Conservation (phyloP, 2,888 invertebrate genomes). For the Drosophila paranaensis region DNA sequence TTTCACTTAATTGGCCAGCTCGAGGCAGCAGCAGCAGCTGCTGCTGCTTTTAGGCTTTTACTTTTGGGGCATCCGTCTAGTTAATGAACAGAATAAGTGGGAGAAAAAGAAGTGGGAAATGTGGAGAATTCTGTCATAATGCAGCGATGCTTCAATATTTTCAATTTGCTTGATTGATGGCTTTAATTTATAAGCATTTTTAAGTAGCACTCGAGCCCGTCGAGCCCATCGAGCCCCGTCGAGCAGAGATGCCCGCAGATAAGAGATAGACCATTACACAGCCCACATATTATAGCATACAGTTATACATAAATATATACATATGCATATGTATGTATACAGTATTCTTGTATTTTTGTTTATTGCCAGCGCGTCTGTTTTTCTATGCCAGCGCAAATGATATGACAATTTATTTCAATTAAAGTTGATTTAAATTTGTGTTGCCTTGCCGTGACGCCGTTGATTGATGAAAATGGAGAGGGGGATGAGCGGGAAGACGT, state of each 20-base stretch:
- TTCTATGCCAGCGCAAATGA: constrained; percentile 63
- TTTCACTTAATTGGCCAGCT: constrained; percentile 63
- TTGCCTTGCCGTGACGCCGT: constrained; percentile 16
- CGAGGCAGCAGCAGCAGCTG: constrained; percentile 7
- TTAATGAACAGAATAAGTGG: not conserved
- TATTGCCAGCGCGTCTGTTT: constrained; percentile 53
- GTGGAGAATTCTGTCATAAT: constrained; percentile 38
- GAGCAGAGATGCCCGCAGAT: constrained; percentile 34
- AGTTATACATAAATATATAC: not conserved
- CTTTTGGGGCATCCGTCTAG: constrained; percentile 34
- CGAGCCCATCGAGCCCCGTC: constrained; percentile 8
- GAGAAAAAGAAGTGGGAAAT: not conserved
- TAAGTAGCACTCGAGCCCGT: constrained; percentile 45
- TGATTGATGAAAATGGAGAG: constrained; percentile 59
- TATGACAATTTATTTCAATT: constrained; percentile 83
- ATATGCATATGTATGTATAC: not conserved
- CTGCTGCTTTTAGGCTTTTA: constrained; percentile 45
- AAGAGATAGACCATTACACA: constrained; percentile 22
- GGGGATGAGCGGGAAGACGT: constrained; percentile 26
- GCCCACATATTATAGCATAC: constrained; percentile 35
- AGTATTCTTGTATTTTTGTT: constrained; percentile 21
- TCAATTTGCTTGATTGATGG: constrained; percentile 58
- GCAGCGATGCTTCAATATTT: constrained; percentile 54
- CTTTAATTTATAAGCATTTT: constrained; percentile 49
- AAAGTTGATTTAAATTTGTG: constrained; percentile 77